Evolutionary conservation across 2,797 vertebrate species (phyloP).

Genomic region (Trichosurus vulpecula): DNA sequence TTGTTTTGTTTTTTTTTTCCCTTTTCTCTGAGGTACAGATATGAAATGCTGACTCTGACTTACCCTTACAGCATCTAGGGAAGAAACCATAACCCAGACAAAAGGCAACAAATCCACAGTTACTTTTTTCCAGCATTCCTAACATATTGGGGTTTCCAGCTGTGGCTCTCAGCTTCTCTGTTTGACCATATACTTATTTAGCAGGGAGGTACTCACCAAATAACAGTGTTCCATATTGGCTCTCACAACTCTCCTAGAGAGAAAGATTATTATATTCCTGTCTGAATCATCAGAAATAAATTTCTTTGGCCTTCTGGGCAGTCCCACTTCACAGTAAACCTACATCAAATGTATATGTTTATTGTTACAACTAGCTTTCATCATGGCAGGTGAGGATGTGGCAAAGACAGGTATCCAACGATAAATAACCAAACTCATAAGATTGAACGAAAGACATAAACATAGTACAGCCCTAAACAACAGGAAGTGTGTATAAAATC

Average conservation of each 20-base stretch:
- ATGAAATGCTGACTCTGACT: not conserved
- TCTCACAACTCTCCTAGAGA: not conserved
- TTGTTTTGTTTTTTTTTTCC: too few relatives aligned
- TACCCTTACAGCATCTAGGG: not conserved
- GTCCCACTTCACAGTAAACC: not conserved
- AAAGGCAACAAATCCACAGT: not conserved
- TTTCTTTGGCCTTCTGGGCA: not conserved
- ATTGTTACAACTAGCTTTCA: not conserved
- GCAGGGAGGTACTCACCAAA: not conserved
- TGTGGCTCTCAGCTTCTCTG: not conserved
- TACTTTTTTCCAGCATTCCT: not conserved
- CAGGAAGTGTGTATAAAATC: not conserved
- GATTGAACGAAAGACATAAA: not conserved
- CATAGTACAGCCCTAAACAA: not conserved
- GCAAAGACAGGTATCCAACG: not conserved
- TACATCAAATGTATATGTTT: not conserved
- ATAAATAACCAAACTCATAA: not conserved
- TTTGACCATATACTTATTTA: not conserved
- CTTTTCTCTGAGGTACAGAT: not conserved
- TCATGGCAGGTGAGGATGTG: not conserved
- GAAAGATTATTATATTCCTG: not conserved
- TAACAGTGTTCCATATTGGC: not conserved
- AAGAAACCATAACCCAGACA: not conserved
- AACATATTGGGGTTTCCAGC: not conserved
- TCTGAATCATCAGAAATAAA: not conserved